phyloP scores from a whole-genome alignment of 2,888 invertebrate genomes.

The Eurytoma californica region DNA sequence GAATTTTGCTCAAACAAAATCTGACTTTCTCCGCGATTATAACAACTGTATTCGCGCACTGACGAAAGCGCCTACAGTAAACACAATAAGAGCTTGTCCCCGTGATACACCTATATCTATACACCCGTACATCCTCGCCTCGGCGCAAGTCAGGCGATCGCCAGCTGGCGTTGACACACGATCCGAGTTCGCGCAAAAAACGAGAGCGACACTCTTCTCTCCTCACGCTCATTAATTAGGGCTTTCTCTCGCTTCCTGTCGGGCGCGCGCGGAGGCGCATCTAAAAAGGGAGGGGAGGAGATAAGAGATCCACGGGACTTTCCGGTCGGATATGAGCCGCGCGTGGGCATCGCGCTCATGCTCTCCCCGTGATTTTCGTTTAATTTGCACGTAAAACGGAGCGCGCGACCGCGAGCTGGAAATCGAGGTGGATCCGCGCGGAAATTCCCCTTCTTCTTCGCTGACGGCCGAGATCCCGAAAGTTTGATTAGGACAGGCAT shows the following conservation, averaged over 20 bases:
- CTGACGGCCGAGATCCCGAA: slow-evolving; percentile 34
- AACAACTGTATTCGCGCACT: not conserved
- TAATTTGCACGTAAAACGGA: slow-evolving; percentile 26
- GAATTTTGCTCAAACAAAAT: not conserved
- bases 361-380: slow-evolving; percentile 15
- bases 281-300: not conserved
- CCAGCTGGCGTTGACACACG: slow-evolving; percentile 45
- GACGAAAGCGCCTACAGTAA: not conserved
- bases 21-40: slow-evolving; percentile 3
- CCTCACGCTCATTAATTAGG: slow-evolving; percentile 38
- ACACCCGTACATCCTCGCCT: not conserved
- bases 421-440: not conserved
- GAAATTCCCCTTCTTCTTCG: slow-evolving; percentile 6
- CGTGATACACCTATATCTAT: not conserved
- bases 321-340: slow-evolving; percentile 26
- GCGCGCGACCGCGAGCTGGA: not conserved
- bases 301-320: slow-evolving; percentile 2
- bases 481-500: slow-evolving; percentile 33
- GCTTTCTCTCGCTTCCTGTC: slow-evolving; percentile 49
- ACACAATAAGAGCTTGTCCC: not conserved
- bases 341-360: not conserved
- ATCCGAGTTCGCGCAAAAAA: slow-evolving; percentile 35
- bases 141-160: slow-evolving; percentile 23
- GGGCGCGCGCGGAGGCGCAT: not conserved
- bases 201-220: not conserved